These are phyloP conservation scores for Ferdinandea cuprea DNA, from an alignment of 2,888 invertebrate genomes.

Conservation along the genomic window DNA sequence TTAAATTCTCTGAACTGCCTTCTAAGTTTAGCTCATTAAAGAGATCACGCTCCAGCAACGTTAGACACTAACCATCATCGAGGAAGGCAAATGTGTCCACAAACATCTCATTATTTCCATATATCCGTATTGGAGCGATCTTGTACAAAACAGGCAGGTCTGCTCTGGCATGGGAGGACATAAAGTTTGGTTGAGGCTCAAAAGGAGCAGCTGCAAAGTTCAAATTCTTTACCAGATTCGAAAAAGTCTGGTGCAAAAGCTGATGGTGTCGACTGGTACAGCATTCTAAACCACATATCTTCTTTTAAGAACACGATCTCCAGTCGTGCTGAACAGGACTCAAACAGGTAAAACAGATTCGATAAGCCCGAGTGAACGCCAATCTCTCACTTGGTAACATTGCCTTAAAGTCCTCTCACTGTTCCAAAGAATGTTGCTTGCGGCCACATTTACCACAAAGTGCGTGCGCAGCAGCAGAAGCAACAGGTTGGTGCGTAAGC, in stretches of 20 bases:
- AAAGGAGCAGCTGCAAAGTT: not conserved
- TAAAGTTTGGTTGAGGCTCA: not conserved
- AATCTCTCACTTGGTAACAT: conserved; percentile 4
- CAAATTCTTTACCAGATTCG: not conserved
- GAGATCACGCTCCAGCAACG: conserved; percentile 15
- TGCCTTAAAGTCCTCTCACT: conserved; percentile 13
- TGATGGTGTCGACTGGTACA: conserved; percentile 1
- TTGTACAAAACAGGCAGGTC: conserved; percentile 17
- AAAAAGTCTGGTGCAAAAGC: not conserved
- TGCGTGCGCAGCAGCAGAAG: not conserved
- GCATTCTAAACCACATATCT: not conserved
- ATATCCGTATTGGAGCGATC: conserved; percentile 10
- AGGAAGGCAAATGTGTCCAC: conserved; percentile 12
- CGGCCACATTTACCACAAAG: conserved; percentile 4
- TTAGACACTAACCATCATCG: conserved; percentile 9
- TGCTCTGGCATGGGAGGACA: not conserved
- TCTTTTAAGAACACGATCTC: not conserved
- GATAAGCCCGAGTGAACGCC: not conserved
- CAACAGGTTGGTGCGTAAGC: not conserved
- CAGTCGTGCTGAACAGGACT: conserved; percentile 2
- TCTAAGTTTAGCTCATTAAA: conserved; percentile 15
- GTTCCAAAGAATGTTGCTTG: not conserved
- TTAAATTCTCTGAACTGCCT: conserved; percentile 13
- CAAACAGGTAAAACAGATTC: conserved; percentile 16
- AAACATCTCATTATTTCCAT: conserved; percentile 5